A percentile compares a stretch with the other conserved stretches of the same genome.
Evolutionary conservation across 2,113 vertebrate species (phyloP).

Genomic region (Ginglymostoma cirratum): DNA sequence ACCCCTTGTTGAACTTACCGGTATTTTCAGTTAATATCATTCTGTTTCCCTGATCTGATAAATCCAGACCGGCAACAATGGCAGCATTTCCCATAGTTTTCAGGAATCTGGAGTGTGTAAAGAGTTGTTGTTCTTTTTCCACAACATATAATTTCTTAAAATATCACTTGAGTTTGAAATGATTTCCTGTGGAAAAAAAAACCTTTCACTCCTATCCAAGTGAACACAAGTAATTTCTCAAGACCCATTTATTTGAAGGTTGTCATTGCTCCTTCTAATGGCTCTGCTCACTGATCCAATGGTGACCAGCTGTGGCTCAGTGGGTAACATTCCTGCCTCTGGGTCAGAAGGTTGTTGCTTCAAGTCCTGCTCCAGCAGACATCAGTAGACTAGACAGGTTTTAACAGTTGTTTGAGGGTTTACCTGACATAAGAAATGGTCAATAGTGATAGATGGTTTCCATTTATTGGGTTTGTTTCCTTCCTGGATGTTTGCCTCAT

Average conservation of each 20-base stretch:
- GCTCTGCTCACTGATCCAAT: neutral
- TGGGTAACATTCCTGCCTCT: neutral
- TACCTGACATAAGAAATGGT: neutral
- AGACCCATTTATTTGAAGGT: too few relatives aligned
- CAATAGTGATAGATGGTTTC: neutral
- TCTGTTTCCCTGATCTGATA: too few relatives aligned
- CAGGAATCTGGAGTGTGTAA: neutral
- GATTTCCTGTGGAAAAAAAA: neutral
- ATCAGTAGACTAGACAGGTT: neutral
- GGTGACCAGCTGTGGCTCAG: neutral
- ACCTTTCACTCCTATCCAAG: neutral
- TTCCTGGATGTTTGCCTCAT: neutral
- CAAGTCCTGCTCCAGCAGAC: neutral
- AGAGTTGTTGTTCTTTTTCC: neutral
- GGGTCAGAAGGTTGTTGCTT: neutral
- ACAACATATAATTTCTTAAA: neutral
- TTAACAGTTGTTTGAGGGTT: neutral
- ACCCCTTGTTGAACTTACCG: too few relatives aligned
- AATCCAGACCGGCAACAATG: too few relatives aligned
- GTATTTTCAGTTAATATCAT: too few relatives aligned
- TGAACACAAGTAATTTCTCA: neutral
- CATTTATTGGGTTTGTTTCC: neutral
- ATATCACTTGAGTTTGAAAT: neutral
- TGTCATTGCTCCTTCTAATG: neutral
- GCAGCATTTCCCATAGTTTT: too few relatives aligned